These are phyloP conservation scores for Seira ritae DNA, from an alignment of 2,888 invertebrate species.

Conservation along the genomic window DNA sequence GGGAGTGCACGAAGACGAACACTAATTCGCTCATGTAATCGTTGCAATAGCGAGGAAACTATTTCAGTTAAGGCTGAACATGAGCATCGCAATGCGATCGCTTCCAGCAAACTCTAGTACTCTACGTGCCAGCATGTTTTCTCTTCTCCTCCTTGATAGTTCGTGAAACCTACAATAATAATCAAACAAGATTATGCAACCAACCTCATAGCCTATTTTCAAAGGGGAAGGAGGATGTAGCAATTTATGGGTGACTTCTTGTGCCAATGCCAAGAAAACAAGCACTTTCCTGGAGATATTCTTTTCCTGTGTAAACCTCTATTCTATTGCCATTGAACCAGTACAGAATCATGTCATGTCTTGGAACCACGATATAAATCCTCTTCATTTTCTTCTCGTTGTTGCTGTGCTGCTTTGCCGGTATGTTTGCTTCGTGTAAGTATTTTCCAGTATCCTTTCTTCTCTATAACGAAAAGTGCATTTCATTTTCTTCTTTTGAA, in stretches of 20 bases:
- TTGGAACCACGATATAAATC: neutral
- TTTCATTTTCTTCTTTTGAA: neutral
- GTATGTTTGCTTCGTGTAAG: no score
- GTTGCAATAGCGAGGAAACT: neutral
- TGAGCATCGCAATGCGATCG: neutral
- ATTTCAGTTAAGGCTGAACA: no score
- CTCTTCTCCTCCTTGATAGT: neutral
- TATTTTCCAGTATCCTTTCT: no score
- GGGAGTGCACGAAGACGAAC: neutral
- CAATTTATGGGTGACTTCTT: neutral
- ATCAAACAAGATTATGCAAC: constrained; percentile 3
- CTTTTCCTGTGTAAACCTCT: neutral
- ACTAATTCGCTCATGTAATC: neutral
- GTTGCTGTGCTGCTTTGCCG: no score
- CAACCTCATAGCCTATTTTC: constrained; percentile 3
- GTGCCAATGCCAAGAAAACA: constrained; percentile 7
- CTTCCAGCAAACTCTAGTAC: neutral
- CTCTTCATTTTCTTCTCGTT: neutral
- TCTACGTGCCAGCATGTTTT: neutral
- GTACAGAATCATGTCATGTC: no score
- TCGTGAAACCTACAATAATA: neutral
- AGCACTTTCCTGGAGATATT: neutral
- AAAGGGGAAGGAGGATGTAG: neutral
- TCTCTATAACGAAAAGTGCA: neutral
- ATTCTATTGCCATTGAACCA: neutral